phyloP scores from a whole-genome alignment of 2,113 vertebrate species.

The Condylura cristata region DNA sequence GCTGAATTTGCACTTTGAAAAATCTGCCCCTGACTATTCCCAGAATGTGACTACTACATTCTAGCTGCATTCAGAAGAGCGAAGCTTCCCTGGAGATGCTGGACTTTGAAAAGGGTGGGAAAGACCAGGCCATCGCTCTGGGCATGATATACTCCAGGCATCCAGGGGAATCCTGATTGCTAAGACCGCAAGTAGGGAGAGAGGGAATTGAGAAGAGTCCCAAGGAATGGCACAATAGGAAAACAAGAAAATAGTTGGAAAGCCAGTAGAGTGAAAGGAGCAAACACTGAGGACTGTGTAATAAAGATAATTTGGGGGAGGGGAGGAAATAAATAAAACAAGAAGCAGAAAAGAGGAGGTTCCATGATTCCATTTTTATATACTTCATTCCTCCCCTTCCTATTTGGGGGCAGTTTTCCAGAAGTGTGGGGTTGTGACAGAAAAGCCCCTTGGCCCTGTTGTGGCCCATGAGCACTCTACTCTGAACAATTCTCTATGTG shows the following conservation, averaged over 20 bases:
- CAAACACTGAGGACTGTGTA: background rate
- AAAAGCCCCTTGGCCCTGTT: background rate
- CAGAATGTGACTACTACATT: background rate
- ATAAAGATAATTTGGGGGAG: background rate
- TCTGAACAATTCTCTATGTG: background rate
- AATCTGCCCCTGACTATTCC: accelerated
- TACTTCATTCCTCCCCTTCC: background rate
- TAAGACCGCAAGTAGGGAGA: background rate
- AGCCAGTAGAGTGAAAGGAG: background rate
- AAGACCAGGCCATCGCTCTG: background rate
- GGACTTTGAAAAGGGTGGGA: background rate
- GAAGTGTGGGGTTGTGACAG: background rate
- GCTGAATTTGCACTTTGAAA: constrained; percentile 29
- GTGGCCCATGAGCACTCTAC: background rate
- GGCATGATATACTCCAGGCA: background rate
- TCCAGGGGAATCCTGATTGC: background rate
- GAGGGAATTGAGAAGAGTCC: background rate
- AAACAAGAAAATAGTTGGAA: background rate
- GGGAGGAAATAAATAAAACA: background rate
- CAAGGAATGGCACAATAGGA: background rate
- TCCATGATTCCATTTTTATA: background rate
- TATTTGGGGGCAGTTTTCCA: background rate
- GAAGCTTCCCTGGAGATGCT: background rate
- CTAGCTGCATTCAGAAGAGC: background rate
- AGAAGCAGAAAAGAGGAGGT: background rate